A percentile compares a stretch with the other conserved stretches of the same genome.
Conservation (phyloP, 2,113 vertebrate genomes). For the Gobiocypris rarus region DNA sequence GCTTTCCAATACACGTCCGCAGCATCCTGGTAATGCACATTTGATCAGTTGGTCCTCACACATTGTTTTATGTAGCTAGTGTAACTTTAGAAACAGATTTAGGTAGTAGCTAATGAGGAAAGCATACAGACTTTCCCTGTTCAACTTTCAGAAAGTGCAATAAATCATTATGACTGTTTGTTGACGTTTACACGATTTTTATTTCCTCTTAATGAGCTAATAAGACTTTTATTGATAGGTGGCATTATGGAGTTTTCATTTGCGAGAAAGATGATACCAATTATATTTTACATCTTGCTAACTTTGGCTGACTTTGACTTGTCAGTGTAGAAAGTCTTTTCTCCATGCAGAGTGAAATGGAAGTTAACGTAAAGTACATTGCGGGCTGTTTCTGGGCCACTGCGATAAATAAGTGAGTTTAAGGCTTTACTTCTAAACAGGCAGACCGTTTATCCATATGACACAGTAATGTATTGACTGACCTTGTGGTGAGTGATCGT, state of each 20-base stretch:
- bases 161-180: conserved; percentile 8
- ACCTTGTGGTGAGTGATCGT: conserved; percentile 1
- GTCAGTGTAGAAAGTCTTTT: background rate
- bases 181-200: conserved; percentile 10
- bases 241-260: conserved; percentile 13
- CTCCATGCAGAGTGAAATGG: background rate
- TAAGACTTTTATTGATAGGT: background rate
- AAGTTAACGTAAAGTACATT: background rate
- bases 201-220: conserved; percentile 22
- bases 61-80: background rate
- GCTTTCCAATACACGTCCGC: background rate
- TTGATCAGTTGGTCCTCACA: background rate
- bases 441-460: background rate
- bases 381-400: background rate
- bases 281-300: background rate
- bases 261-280: conserved; percentile 1
- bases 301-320: background rate
- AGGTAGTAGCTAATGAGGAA: background rate
- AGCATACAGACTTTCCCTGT: background rate
- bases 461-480: background rate
- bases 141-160: conserved; percentile 4
- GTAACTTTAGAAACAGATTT: background rate
- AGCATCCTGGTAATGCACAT: background rate
- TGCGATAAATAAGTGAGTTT: background rate
- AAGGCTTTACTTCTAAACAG: background rate